Evolutionary conservation across 2,888 invertebrate species (phyloP).

Genomic region (Deilephila elpenor): DNA sequence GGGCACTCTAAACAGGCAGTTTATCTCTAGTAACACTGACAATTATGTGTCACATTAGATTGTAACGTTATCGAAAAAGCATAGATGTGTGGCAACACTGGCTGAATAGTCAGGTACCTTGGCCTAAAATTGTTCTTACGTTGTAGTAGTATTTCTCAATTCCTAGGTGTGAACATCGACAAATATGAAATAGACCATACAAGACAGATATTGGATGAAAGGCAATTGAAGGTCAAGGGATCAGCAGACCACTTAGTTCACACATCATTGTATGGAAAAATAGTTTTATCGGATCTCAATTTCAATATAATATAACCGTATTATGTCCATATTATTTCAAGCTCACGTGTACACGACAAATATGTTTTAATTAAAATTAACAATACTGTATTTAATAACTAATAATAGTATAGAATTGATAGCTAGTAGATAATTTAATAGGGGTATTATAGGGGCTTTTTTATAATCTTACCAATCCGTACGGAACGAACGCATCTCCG

Average conservation of each 20-base stretch:
- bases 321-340: constrained; percentile 12
- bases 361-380: constrained; percentile 24
- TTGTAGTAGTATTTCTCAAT: not conserved
- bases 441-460: constrained; percentile 76
- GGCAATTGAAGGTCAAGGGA: not conserved
- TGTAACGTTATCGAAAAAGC: not conserved
- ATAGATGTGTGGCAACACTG: constrained; percentile 3
- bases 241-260: not conserved
- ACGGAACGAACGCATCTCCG: constrained; percentile 15
- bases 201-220: not conserved
- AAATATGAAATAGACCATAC: not conserved
- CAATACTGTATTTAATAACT: constrained; percentile 64
- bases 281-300: constrained; percentile 4
- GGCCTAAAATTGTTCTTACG: not conserved
- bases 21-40: not conserved
- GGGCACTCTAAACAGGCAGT: constrained; percentile 22
- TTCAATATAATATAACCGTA: constrained; percentile 10
- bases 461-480: constrained; percentile 42
- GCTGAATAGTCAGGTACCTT: not conserved
- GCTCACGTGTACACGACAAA: constrained; percentile 21
- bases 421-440: constrained; percentile 78
- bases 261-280: not conserved
- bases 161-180: not conserved
- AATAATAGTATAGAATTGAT: constrained; percentile 73
- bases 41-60: not conserved